Evolutionary conservation across 2,113 vertebrate genomes (phyloP).

Genomic region (Bostrychus sinensis): DNA sequence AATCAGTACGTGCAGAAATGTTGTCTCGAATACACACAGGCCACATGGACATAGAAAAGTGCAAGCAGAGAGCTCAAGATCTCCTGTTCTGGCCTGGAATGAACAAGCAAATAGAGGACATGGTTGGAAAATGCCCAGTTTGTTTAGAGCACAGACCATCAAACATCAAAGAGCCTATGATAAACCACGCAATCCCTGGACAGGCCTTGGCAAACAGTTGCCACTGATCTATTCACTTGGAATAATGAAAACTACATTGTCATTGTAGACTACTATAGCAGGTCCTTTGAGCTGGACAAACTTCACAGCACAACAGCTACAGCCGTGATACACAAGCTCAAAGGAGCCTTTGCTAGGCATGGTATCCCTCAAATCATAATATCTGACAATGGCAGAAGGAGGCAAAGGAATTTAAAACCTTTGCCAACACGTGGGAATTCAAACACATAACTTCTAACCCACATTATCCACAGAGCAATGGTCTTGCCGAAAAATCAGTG

Average conservation of each 20-base stretch:
- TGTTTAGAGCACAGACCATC: conserved; percentile 4
- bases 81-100: conserved; percentile 1
- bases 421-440: neutral
- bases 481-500: neutral
- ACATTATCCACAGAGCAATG: neutral
- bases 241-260: conserved; percentile 11
- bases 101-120: conserved; percentile 7
- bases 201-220: neutral
- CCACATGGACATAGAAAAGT: conserved; percentile 23
- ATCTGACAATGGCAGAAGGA: neutral
- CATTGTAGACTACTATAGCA: conserved; percentile 15
- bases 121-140: neutral
- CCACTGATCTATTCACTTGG: conserved; percentile 11
- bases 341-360: conserved; percentile 14
- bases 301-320: neutral
- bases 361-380: neutral
- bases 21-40: conserved; percentile 12
- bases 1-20: conserved; percentile 4
- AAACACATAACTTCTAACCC: too few species aligned
- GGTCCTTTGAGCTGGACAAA: conserved; percentile 16
- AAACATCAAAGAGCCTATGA: conserved; percentile 27
- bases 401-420: neutral
- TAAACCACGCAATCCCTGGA: conserved; percentile 11
- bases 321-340: conserved; percentile 11
- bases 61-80: too few species aligned